Evolutionary conservation across 2,797 vertebrate genomes (phyloP).

Genomic region (Oreochromis grahami): DNA sequence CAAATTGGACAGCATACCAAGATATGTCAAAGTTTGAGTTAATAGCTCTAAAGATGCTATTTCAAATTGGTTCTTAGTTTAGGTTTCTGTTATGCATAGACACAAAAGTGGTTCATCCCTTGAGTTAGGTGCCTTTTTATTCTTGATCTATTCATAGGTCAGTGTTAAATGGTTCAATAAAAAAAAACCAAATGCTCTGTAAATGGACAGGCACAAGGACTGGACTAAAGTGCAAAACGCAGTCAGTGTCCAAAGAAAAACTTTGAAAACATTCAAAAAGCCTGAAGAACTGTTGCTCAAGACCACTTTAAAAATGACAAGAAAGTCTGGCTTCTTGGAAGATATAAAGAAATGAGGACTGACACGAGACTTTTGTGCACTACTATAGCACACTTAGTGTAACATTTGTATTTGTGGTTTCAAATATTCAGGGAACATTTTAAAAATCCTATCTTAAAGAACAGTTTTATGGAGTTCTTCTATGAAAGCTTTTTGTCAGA

Average conservation of each 20-base stretch:
- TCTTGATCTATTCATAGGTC: not conserved
- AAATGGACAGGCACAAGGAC: not conserved
- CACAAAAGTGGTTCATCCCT: not conserved
- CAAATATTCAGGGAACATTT: not conserved
- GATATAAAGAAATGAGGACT: not conserved
- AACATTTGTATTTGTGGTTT: conserved; percentile 26
- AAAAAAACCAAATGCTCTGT: not conserved
- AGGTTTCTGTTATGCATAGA: not conserved
- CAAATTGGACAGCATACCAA: not conserved
- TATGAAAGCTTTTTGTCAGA: conserved; percentile 2
- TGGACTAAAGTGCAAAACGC: not conserved
- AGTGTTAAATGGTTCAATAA: not conserved
- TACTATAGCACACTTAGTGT: not conserved
- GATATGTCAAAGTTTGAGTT: not conserved
- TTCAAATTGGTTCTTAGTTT: not conserved
- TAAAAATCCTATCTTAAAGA: not conserved
- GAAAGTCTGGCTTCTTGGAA: not conserved
- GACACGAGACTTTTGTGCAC: not conserved
- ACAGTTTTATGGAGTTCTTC: not conserved
- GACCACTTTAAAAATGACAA: not conserved
- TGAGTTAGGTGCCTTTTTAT: not conserved
- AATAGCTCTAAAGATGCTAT: not conserved
- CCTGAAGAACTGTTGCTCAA: not conserved
- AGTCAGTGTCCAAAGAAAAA: not conserved
- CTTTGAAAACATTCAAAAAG: not conserved